Evolutionary conservation across 2,113 vertebrate species (phyloP).

Genomic region (Helogale parvula): DNA sequence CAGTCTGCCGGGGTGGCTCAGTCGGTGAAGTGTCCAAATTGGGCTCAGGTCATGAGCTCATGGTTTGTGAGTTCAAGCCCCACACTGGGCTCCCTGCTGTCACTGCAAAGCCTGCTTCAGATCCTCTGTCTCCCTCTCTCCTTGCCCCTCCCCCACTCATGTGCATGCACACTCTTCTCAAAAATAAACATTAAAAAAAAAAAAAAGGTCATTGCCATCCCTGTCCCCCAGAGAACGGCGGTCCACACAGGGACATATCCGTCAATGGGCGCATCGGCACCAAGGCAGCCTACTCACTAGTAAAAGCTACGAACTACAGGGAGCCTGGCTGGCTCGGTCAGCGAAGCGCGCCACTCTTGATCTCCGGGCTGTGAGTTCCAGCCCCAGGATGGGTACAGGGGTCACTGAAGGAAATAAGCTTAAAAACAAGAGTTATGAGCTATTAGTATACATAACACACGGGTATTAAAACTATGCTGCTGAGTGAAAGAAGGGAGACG

Average conservation of each 20-base stretch:
- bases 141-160: neutral
- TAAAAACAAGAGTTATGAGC: neutral
- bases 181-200: neutral
- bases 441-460: neutral
- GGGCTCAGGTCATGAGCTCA: neutral
- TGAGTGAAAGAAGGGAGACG: neutral
- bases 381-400: neutral
- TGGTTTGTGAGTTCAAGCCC: neutral
- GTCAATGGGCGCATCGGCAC: rapidly evolving
- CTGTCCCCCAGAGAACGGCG: neutral
- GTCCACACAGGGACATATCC: neutral
- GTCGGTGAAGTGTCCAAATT: neutral
- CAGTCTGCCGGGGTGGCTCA: rapidly evolving
- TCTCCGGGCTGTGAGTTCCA: neutral
- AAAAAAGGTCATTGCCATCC: neutral
- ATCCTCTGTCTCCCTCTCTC: neutral
- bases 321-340: neutral
- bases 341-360: neutral
- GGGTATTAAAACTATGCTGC: neutral
- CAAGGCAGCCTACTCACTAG: neutral
- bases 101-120: neutral
- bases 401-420: neutral
- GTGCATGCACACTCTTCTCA: neutral
- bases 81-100: rapidly evolving
- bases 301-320: rapidly evolving